Evolutionary conservation across 1,140 invertebrate species (phyloP).

Genomic region (Papilio glaucus): DNA sequence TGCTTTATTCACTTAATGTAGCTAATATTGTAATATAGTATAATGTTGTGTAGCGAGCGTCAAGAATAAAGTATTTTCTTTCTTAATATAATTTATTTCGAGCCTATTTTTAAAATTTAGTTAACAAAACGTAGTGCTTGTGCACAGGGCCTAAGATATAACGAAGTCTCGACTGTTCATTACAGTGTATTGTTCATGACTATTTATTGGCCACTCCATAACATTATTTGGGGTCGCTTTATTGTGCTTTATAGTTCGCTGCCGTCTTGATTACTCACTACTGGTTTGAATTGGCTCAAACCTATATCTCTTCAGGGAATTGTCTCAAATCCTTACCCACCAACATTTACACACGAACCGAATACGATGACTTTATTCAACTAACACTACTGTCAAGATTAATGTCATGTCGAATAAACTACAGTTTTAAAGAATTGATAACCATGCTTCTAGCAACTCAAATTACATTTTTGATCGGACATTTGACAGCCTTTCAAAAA

Average conservation of each 20-base stretch:
- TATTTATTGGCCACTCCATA: constrained; percentile 51
- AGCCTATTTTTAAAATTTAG: constrained; percentile 2
- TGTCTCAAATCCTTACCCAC: background rate
- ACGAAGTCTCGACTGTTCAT: constrained; percentile 51
- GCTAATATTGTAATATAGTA: no score
- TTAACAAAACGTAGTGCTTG: constrained; percentile 39
- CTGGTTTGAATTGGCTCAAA: constrained; percentile 15
- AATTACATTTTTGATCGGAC: no score
- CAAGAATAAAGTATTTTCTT: no score
- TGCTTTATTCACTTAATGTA: no score
- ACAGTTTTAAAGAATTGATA: no score
- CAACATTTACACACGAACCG: background rate
- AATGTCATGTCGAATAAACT: no score
- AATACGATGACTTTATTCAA: no score
- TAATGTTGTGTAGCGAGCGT: no score
- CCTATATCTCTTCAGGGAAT: background rate
- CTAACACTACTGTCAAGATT: no score
- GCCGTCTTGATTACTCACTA: constrained; percentile 2
- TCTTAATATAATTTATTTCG: no score
- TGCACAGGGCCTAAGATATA: constrained; percentile 44
- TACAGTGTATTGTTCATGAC: constrained; percentile 51
- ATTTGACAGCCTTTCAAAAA: no score
- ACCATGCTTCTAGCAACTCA: no score
- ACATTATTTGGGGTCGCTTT: constrained; percentile 38
- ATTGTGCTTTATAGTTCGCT: constrained; percentile 42